These are phyloP conservation scores for Daphoenositta chrysoptera DNA, from an alignment of 2,113 vertebrate genomes.

Conservation along the genomic window DNA sequence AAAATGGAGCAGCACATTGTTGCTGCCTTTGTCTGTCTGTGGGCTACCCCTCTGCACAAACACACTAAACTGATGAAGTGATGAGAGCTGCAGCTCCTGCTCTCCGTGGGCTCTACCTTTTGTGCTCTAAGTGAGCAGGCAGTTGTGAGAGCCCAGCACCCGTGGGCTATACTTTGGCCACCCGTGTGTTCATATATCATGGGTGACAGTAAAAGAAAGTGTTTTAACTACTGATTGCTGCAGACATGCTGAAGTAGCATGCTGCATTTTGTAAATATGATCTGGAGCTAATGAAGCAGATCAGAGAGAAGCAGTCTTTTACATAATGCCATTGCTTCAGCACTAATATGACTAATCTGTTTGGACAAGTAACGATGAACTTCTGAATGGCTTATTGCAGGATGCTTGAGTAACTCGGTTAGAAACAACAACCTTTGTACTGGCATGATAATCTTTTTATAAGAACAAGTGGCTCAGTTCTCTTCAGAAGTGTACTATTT, in stretches of 20 bases:
- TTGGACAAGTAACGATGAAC: constrained; percentile 68
- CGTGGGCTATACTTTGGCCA: background rate
- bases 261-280: constrained; percentile 41
- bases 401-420: constrained; percentile 68
- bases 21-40: background rate
- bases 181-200: background rate
- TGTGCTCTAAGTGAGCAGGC: background rate
- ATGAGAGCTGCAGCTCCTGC: background rate
- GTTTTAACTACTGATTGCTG: background rate
- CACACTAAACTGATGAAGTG: background rate
- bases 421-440: constrained; percentile 70
- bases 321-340: constrained; percentile 45
- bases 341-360: constrained; percentile 67
- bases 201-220: background rate
- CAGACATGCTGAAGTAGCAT: constrained; percentile 40
- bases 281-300: constrained; percentile 57
- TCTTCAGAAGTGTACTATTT: constrained; percentile 45
- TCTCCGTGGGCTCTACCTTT: background rate
- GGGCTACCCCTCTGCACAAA: background rate
- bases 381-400: constrained; percentile 69
- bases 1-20: background rate
- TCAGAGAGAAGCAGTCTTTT: constrained; percentile 25
- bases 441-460: constrained; percentile 41
- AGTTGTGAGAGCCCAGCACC: background rate
- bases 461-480: constrained; percentile 32